A percentile compares a stretch with the other conserved stretches of the same genome.
phyloP scores from a whole-genome alignment of 2,888 invertebrate species.

The Erpobdella octoculata region DNA sequence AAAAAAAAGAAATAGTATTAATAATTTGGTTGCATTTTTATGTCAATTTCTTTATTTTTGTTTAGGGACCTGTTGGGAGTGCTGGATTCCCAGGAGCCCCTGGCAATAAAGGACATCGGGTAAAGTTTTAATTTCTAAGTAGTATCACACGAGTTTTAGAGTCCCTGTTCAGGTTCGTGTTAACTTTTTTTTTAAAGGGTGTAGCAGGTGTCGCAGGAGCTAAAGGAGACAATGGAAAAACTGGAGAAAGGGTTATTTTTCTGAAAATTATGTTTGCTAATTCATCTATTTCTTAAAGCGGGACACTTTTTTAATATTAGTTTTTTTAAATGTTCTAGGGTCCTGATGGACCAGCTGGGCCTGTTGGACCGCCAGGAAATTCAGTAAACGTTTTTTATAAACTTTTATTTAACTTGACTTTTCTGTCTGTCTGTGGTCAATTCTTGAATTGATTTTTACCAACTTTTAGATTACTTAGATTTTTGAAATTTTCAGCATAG shows the following conservation, averaged over 20 bases:
- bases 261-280: background rate
- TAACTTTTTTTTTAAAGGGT: constrained; percentile 27
- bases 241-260: constrained; percentile 46
- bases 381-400: background rate
- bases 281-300: background rate
- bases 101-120: constrained; percentile 37
- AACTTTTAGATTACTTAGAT: no score
- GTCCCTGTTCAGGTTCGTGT: background rate
- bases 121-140: no score
- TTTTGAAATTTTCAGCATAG: background rate
- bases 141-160: background rate
- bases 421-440: no score
- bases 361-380: constrained; percentile 32
- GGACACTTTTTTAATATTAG: constrained; percentile 47
- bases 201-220: constrained; percentile 55
- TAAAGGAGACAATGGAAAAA: constrained; percentile 60
- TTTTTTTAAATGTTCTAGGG: constrained; percentile 5
- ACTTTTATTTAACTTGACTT: no score
- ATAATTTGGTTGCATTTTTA: background rate
- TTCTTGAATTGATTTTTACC: no score
- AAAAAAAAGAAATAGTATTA: background rate
- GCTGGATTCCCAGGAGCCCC: constrained; percentile 37
- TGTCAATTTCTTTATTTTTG: background rate
- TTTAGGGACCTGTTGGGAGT: constrained; percentile 30
- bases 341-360: constrained; percentile 32